Conservation (phyloP, 2,888 invertebrate genomes). For the Ophion obscuratus region DNA sequence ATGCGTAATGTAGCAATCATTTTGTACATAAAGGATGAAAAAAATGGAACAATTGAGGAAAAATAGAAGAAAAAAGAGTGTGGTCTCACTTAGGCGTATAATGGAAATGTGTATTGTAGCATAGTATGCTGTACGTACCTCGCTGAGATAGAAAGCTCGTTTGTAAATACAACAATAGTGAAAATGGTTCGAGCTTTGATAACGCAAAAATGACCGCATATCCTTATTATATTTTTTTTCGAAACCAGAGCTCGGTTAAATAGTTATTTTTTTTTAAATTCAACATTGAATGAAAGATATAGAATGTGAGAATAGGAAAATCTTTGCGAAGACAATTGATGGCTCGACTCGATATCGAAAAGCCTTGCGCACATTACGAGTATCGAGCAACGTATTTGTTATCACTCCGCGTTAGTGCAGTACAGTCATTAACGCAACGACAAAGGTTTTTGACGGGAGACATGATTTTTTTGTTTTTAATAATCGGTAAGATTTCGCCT, state of each 20-base stretch:
- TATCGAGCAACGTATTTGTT: slow-evolving; percentile 23
- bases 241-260: not conserved
- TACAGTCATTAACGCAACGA: slow-evolving; percentile 59
- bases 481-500: too few relatives aligned
- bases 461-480: slow-evolving; percentile 1
- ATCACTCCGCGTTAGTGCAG: slow-evolving; percentile 46
- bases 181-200: slow-evolving; percentile 23
- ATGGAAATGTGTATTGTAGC: slow-evolving; percentile 35
- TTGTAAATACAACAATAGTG: slow-evolving; percentile 52
- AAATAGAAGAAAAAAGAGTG: slow-evolving; percentile 4
- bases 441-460: slow-evolving; percentile 27
- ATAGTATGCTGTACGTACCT: slow-evolving; percentile 10
- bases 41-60: not conserved
- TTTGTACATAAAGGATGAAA: slow-evolving; percentile 54
- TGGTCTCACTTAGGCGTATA: slow-evolving; percentile 13
- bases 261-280: not conserved
- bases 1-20: slow-evolving; percentile 51
- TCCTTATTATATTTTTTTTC: not conserved
- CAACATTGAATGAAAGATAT: not conserved
- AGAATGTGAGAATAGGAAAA: slow-evolving; percentile 8
- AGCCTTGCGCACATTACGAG: slow-evolving; percentile 23
- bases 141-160: slow-evolving; percentile 17
- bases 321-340: slow-evolving; percentile 42
- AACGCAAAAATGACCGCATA: not conserved
- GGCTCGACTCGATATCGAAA: slow-evolving; percentile 29